Conservation (phyloP, 2,888 invertebrate genomes). For the Sepioteuthis lessoniana region DNA sequence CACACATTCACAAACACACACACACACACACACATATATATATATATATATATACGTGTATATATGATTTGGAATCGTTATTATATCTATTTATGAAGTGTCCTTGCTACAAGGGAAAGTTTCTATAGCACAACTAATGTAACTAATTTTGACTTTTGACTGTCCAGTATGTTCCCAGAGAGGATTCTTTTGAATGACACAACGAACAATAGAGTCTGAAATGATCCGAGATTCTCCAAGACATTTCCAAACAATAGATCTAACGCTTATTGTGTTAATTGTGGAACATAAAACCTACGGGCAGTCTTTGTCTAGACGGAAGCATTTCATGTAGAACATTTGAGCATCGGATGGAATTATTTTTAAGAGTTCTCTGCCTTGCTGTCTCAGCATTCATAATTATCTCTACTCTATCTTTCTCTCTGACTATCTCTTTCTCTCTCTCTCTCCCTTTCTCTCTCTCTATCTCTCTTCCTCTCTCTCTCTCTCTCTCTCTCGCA, state of each 20-base stretch:
- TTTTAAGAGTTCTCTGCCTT: not conserved
- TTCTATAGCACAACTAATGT: not conserved
- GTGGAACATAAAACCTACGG: not conserved
- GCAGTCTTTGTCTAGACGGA: not conserved
- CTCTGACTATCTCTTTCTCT: not conserved
- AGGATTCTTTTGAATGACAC: not conserved
- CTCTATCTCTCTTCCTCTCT: not conserved
- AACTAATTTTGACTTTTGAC: conserved; percentile 33
- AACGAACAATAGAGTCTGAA: not conserved
- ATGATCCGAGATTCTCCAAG: not conserved
- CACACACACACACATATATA: not conserved
- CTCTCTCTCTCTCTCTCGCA: too few relatives aligned
- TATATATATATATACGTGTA: not conserved
- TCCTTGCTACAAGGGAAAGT: not conserved
- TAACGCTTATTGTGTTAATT: not conserved
- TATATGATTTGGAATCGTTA: not conserved
- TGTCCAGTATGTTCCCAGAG: not conserved
- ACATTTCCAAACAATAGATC: not conserved
- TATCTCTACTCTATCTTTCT: too few relatives aligned
- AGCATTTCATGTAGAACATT: not conserved
- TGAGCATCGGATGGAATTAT: not conserved
- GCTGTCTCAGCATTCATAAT: not conserved
- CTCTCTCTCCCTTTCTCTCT: not conserved
- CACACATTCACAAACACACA: not conserved
- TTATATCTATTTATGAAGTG: not conserved